Evolutionary conservation across 1,140 invertebrate species (phyloP), one percentile per base, ranked within the genome.

Genomic region (Saccostrea echinata): DNA sequence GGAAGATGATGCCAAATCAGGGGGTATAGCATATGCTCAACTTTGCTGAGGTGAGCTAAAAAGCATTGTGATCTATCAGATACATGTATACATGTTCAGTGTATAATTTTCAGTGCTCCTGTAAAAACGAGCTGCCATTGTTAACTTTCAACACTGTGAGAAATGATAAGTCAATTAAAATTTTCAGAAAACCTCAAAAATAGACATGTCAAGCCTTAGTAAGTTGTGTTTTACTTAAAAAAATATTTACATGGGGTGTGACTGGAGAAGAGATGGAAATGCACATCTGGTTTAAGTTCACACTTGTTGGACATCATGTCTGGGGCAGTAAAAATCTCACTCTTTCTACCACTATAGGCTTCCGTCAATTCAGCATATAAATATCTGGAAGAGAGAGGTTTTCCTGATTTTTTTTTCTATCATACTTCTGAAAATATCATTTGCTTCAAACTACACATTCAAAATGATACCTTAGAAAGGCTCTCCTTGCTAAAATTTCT

Each of bases 261-360:
- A 90, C 97, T 98, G 33, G 97, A 97, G 92, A 97, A 98, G 92
- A 99, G 97, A 94, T 98, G 97, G 95, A 98, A 98, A 21, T 96
- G 95, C 76, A 97, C 93, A 16, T 95, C 94, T n/a, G 95, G 84
- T 90, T 96, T 96, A 0, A 97, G 9, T 0, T 35, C n/a, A 91
- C 94, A 93, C 35, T 27, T 80, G 76, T 89, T 80, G 21, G 84
- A 33, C 9, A 85, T 43, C n/a, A 64, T 18, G 51, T 87, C 57
- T n/a, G 91, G 84, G 30, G 84, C 4, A 3, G 87, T 61, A 61
- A 94, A 91, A 12, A 94, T 84, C 51, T 90, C 33, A 87, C 91
- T 93, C 21, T 86, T 84, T 1, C 89, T 80, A 27, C 84, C 86
- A 12, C 52, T 86, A 64, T 93, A 91, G 8, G 88, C 91, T 84